Percentiles rank a stretch among this genome's conserved stretches.
These are phyloP conservation scores for Polyommatus iphigenia DNA, from an alignment of 2,888 invertebrate species.

Conservation along the genomic window DNA sequence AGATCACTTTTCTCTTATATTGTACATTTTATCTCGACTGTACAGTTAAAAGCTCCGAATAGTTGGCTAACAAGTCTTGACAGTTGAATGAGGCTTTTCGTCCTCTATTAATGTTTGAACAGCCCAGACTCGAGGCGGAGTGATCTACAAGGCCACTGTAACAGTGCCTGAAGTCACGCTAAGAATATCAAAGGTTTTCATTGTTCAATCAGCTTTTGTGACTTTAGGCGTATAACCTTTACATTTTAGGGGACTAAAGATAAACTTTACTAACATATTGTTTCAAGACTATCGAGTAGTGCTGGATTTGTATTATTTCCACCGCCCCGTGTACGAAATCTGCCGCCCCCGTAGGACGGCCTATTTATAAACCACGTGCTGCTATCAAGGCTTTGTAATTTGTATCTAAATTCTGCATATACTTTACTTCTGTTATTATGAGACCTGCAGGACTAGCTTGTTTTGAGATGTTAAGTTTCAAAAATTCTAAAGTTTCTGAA, in stretches of 20 bases:
- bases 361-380: background rate
- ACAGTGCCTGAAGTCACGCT: constrained; percentile 1
- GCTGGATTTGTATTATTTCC: no score
- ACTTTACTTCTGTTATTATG: background rate
- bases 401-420: no score
- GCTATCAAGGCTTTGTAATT: background rate
- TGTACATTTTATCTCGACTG: no score
- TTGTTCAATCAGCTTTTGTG: background rate
- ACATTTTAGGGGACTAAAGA: background rate
- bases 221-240: background rate
- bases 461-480: no score
- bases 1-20: no score
- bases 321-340: no score
- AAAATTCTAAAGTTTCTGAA: no score
- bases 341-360: no score
- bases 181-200: background rate
- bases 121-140: background rate
- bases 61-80: background rate
- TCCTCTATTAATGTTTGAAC: constrained; percentile 18
- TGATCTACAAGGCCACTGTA: constrained; percentile 2
- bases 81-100: constrained; percentile 2
- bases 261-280: background rate
- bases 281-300: background rate
- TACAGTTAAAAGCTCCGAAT: background rate
- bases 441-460: no score